Evolutionary conservation across 2,888 invertebrate species (phyloP).

Genomic region (Tetranychus truncatus): DNA sequence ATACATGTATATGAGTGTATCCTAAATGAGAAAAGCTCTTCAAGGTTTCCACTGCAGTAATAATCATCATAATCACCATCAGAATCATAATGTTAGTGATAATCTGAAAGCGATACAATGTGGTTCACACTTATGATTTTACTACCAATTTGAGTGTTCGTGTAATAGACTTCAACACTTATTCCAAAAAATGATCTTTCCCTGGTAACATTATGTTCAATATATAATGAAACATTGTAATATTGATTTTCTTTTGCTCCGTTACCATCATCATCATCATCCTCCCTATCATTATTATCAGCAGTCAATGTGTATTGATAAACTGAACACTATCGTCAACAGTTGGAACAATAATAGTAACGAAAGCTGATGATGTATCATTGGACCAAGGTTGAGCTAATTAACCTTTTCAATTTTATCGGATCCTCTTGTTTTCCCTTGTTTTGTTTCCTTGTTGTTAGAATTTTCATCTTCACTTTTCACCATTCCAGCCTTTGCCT

Average conservation of each 20-base stretch:
- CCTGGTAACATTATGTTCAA: no score
- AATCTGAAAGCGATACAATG: neutral
- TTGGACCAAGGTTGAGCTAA: neutral
- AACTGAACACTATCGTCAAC: neutral
- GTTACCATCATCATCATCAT: neutral
- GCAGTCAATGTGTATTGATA: neutral
- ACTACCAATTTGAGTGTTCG: no score
- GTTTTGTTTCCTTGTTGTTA: neutral
- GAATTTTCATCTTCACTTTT: neutral
- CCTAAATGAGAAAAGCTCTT: no score
- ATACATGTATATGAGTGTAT: no score
- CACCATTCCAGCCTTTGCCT: slow-evolving; percentile 34
- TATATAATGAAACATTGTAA: neutral
- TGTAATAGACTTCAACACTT: no score
- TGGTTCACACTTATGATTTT: neutral
- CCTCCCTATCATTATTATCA: no score
- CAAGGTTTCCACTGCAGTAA: no score
- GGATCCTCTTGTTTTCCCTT: no score
- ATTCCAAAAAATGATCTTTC: no score
- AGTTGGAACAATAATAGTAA: neutral
- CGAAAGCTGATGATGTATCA: neutral
- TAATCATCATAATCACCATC: no score
- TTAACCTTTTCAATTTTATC: neutral
- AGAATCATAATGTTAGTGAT: neutral
- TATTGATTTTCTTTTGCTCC: neutral